Percentiles rank a stretch among this genome's conserved stretches.
phyloP scores from a whole-genome alignment of 23 tunicate genomes.

The Styela plicata region DNA sequence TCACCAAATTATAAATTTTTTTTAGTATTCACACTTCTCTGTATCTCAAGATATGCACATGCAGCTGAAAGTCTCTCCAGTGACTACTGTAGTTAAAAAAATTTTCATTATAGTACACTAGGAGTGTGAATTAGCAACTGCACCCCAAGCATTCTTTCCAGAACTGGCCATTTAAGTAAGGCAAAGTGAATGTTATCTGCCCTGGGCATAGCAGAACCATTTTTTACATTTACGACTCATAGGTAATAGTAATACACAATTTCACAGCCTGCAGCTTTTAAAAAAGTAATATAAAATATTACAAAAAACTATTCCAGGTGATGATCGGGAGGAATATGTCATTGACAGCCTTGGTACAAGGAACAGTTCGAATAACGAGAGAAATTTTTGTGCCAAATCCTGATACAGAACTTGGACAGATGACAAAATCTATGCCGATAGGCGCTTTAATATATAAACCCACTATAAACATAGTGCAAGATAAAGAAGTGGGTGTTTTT shows the following conservation, averaged over 20 bases:
- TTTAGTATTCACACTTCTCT: too few species aligned
- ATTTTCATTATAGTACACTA: too few species aligned
- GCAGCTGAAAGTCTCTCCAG: too few species aligned
- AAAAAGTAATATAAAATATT: neutral
- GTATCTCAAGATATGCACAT: too few species aligned
- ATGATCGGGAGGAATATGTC: slow-evolving; percentile 35
- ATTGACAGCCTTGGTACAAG: slow-evolving; percentile 46
- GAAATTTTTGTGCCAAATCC: slow-evolving; percentile 66
- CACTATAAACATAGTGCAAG: slow-evolving; percentile 59
- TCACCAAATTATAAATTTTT: too few species aligned
- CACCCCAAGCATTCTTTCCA: too few species aligned
- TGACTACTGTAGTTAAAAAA: too few species aligned
- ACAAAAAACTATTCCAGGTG: slow-evolving; percentile 64
- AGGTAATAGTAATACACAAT: too few species aligned
- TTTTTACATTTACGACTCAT: too few species aligned
- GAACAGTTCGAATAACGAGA: slow-evolving; percentile 82
- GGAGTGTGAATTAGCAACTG: too few species aligned
- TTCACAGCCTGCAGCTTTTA: too few species aligned
- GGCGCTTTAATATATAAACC: slow-evolving; percentile 77
- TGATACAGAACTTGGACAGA: slow-evolving; percentile 34
- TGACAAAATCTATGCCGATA: slow-evolving; percentile 37
- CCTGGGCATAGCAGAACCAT: neutral
- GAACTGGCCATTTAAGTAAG: too few species aligned
- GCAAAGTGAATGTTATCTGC: neutral
- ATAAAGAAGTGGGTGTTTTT: slow-evolving; percentile 37